Evolutionary conservation across 1,140 invertebrate genomes (phyloP), one percentile per base, ranked within the genome.

Genomic region (Apocrypta bakeri): DNA sequence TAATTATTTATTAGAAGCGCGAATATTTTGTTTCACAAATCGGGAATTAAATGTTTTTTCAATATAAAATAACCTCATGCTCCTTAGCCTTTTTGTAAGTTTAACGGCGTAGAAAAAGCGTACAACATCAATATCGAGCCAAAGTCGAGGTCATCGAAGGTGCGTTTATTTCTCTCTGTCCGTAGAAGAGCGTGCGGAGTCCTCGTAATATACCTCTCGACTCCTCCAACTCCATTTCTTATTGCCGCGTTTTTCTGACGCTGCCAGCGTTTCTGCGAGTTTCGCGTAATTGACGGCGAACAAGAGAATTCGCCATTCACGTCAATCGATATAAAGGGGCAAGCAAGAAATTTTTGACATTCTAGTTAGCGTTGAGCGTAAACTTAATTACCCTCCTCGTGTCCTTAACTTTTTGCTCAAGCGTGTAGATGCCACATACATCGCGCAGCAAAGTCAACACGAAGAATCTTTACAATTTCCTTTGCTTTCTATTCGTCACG

Each of bases 301-400:
- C 66, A 82, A 77, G 66, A 25, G 81, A 82, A 82, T 82, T 40
- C 81, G 74, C 73, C 71, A 82, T 82, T 78, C 42, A 24, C 56
- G 81, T 77, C 68, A 78, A 71, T 73, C 17, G 48, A 78, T 72
- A 78, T 72, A 64, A 72, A 78, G 8, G 24, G 63, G 31, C 25
- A 4, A 71, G 73, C 37, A 82, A 74, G 75, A 79, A 74, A 78
- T 78, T 79, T 72, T 72, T 83, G 81, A 83, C 75, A 83, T 83
- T 37, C 76, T n/a, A 73, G 74, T 83, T 78, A 83, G 61, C 66
- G 74, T 27, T 56, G 74, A 25, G 63, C 71, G 74, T 29, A 82
- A 82, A 71, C 72, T 81, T 77, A 82, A 82, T 82, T 82, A 82
- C 48, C 40, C 56, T 81, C n/a, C 14, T 42, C 29, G 3, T 21